Percentiles rank a stretch among this genome's conserved stretches.
These are phyloP conservation scores for Drosophila nr. perissopoda DNA, from an alignment of 2,888 invertebrate genomes.

Conservation along the genomic window DNA sequence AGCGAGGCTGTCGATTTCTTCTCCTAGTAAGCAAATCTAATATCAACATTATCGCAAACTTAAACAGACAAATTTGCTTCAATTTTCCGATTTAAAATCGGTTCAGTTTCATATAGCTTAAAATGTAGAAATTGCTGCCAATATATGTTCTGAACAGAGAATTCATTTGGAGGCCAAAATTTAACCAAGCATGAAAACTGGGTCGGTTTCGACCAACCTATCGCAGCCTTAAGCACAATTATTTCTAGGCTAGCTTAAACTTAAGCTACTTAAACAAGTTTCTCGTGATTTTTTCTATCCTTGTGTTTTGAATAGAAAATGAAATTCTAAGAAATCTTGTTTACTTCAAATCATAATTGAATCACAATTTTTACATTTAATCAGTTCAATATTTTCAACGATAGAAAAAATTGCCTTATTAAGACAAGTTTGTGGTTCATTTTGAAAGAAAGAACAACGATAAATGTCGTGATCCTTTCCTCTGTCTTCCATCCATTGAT, in stretches of 20 bases:
- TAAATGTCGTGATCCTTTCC: background rate
- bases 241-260: background rate
- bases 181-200: background rate
- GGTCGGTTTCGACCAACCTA: background rate
- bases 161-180: background rate
- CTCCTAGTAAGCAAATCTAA: slow-evolving; percentile 86
- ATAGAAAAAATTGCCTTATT: background rate
- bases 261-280: background rate
- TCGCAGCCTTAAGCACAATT: no score
- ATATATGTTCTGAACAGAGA: background rate
- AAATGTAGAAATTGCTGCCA: background rate
- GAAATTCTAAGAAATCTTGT: background rate
- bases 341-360: background rate
- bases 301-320: background rate
- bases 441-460: background rate
- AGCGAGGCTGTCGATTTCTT: slow-evolving; percentile 92
- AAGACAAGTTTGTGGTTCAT: background rate
- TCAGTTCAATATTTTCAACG: background rate
- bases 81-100: background rate
- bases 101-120: background rate
- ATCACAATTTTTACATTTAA: background rate
- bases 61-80: background rate
- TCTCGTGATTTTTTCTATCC: background rate
- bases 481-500: background rate
- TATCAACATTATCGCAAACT: background rate